phyloP scores from a whole-genome alignment of 92 coral and sea anemone species.

The Muricea muricata region DNA sequence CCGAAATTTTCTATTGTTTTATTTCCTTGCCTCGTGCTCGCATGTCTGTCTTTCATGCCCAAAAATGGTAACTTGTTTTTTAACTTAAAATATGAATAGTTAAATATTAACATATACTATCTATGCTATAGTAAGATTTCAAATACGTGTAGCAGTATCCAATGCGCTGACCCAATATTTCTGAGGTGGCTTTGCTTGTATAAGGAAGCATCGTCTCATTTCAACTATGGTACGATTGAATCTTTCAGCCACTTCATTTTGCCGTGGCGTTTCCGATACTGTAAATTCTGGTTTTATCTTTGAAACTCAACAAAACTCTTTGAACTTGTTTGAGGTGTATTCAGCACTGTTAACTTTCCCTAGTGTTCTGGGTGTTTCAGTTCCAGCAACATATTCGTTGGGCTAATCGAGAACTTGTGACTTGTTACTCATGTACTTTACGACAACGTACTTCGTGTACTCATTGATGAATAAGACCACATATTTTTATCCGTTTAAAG shows the following conservation, averaged over 20 bases:
- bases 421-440: constrained; percentile 17
- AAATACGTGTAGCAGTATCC: neutral
- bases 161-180: neutral
- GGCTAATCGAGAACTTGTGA: neutral
- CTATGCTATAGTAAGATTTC: neutral
- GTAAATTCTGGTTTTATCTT: neutral
- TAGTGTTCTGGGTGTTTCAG: neutral
- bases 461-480: constrained; percentile 13
- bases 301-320: neutral
- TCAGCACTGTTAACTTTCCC: neutral
- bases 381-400: neutral
- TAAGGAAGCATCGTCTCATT: neutral
- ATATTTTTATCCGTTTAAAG: constrained; percentile 1
- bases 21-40: too few relatives aligned
- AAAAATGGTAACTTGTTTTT: too few relatives aligned
- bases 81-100: too few relatives aligned
- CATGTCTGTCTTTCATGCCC: too few relatives aligned
- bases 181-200: neutral
- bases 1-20: too few relatives aligned
- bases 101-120: too few relatives aligned
- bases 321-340: neutral
- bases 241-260: neutral
- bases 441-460: constrained; percentile 8
- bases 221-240: neutral
- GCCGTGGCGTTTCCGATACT: neutral